Evolutionary conservation across 2,113 vertebrate species (phyloP), one percentile per base, ranked within the genome.

Genomic region (Peromyscus polionotus): DNA sequence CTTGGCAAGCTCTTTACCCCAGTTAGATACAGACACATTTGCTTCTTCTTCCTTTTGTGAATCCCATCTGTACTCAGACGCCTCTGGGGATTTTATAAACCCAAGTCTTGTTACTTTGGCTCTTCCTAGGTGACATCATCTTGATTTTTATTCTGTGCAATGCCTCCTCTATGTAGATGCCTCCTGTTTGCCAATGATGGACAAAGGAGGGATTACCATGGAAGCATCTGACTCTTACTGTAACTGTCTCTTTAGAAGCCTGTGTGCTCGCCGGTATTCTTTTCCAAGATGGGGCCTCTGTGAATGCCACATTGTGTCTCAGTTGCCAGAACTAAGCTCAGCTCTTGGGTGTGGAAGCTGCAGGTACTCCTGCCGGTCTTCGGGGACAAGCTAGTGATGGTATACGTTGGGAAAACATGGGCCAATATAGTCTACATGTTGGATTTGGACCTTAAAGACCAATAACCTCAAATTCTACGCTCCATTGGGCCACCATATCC

Each of bases 331-430:
- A 67, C 2, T 12, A 24, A 59, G 17, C 7, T 36, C 61, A n/a
- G 45, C 3, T 31, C 51, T 57, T 4, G 6, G 31, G 65, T 68
- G 31, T 17, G 19, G 45, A 70, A 57, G 17, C 5, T 61, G 4
- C 22, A 26, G 16, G 14, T 0, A 9, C 16, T 6, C 9, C 1
- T 13, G 6, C 39, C 20, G 5, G 31, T n/a, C 24, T 59, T 51
- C 14, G 0, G 19, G 33, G 8, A 26, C 3, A 65, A 4, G 1
- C 0, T 3, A 10, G 10, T 19, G 2, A 72, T 1, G 7, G 1
- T 4, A 7, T 20, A 24, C 7, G 1, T 12, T 72, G n/a, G 1
- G 10, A 3, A 24, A 17, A 1, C 3, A 0, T 14, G 22, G 36
- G 0, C 16, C 20, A 1, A 2, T 33, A 45, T 0, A 19, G n/a